Evolutionary conservation across 2,888 invertebrate genomes (phyloP).

Genomic region (Monoplex corrugatus): DNA sequence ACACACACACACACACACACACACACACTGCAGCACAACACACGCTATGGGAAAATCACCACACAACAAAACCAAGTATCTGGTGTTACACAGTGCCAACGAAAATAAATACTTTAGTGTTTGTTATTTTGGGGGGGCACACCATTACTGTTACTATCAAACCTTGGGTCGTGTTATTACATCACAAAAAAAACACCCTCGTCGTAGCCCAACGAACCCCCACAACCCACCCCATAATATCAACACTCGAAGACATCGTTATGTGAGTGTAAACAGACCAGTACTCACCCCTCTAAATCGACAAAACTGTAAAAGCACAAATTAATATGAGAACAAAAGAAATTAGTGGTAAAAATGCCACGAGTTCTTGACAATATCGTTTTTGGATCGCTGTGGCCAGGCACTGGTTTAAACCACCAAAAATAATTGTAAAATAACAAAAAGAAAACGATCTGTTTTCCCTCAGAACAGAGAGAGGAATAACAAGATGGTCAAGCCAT

Average conservation of each 20-base stretch:
- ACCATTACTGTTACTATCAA: neutral
- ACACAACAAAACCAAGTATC: neutral
- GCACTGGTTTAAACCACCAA: conserved; percentile 27
- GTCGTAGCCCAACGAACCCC: too few relatives aligned
- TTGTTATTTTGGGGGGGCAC: neutral
- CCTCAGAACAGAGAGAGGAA: too few relatives aligned
- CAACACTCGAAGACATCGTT: too few relatives aligned
- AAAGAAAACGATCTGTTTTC: neutral
- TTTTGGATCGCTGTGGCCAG: neutral
- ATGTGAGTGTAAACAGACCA: neutral
- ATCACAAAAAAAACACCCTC: neutral
- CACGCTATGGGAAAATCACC: neutral
- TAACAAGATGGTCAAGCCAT: too few relatives aligned
- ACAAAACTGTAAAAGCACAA: conserved; percentile 43
- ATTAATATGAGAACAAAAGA: neutral
- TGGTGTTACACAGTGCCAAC: neutral
- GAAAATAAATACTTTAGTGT: too few relatives aligned
- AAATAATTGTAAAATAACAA: neutral
- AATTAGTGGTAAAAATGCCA: neutral
- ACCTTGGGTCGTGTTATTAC: neutral
- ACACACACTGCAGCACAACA: neutral
- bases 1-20: conserved; percentile 12
- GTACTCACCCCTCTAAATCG: conserved; percentile 12
- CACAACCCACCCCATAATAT: too few relatives aligned
- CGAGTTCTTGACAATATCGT: neutral